phyloP scores from a whole-genome alignment of 2,888 invertebrate genomes.

The Alsophila aescularia region DNA sequence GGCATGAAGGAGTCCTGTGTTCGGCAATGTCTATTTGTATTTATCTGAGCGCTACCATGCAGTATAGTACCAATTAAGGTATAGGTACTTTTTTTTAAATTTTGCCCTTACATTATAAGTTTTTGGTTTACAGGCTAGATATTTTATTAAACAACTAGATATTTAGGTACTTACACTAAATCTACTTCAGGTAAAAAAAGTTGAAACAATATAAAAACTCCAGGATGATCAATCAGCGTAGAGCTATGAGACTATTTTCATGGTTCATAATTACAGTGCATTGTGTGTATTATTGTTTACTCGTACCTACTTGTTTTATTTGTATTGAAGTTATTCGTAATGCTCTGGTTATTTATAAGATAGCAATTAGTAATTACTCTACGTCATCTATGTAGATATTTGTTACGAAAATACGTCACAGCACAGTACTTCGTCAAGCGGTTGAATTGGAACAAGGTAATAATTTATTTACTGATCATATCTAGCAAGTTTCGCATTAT shows the following conservation, averaged over 20 bases:
- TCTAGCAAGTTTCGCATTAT: conserved; percentile 51
- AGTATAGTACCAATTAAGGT: too few relatives aligned
- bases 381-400: conserved; percentile 11
- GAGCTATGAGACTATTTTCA: conserved; percentile 3
- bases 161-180: too few relatives aligned
- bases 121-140: too few relatives aligned
- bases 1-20: too few relatives aligned
- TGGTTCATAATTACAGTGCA: conserved; percentile 4
- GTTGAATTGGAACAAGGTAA: conserved; percentile 66
- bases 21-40: too few relatives aligned
- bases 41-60: too few relatives aligned
- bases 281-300: neutral
- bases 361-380: conserved; percentile 3
- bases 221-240: neutral
- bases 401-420: conserved; percentile 52
- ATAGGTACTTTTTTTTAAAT: too few relatives aligned
- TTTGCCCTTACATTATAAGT: too few relatives aligned
- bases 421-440: conserved; percentile 46
- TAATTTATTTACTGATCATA: conserved; percentile 60
- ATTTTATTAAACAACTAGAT: too few relatives aligned
- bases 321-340: conserved; percentile 2
- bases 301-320: neutral
- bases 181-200: too few relatives aligned
- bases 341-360: conserved; percentile 11
- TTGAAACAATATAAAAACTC: too few relatives aligned